Evolutionary conservation across 2,797 vertebrate species (phyloP), one percentile per base, ranked within the genome.

Genomic region (Sandelia bainsii): DNA sequence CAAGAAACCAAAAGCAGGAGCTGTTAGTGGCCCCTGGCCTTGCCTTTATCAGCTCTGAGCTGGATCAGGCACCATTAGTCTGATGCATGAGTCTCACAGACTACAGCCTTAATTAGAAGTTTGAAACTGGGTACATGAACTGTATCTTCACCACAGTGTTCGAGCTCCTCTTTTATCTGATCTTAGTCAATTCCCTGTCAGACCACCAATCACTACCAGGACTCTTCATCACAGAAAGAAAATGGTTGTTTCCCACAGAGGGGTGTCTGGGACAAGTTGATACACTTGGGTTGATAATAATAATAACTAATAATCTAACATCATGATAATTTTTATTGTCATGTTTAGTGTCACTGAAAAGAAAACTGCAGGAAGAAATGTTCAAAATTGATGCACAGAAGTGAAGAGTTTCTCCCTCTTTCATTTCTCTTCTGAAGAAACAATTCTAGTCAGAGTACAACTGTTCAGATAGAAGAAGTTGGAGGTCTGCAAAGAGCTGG

Each of bases 181-280:
- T 74, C 51, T 73, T 39, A 48, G 51, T 65, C 62, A 82, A 82
- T 74, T 75, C 69, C 52, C 50, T 44, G 39, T 75, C 76, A 51
- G 66, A 50, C 50, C 58, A 77, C 77, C 75, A 82, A 85, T 83
- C 77, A 75, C 77, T 81, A 79, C 64, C 67, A 76, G 79, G 66
- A 79, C 79, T 78, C 62, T 79, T 92, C 83, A 79, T 88, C 84
- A 92, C 48, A 73, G 91, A 87, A 92, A 92, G 87, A 68, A 87
- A 82, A 70, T 37, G 16, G 37, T 4, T 13, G 53, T 71, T 77
- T 81, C 65, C 60, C 62, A 57, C 64, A 51, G 49, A 16, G 22
- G 49, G 46, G 62, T 57, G 51, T 73, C 3, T 56, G 81, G 44
- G 56, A 69, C 70, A 52, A 62, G 29, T 7, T 32, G 29, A n/a